A percentile compares a stretch with the other conserved stretches of the same genome.
phyloP scores from a whole-genome alignment of 92 coral and sea anemone genomes.

The Umimayanthus kanabou region DNA sequence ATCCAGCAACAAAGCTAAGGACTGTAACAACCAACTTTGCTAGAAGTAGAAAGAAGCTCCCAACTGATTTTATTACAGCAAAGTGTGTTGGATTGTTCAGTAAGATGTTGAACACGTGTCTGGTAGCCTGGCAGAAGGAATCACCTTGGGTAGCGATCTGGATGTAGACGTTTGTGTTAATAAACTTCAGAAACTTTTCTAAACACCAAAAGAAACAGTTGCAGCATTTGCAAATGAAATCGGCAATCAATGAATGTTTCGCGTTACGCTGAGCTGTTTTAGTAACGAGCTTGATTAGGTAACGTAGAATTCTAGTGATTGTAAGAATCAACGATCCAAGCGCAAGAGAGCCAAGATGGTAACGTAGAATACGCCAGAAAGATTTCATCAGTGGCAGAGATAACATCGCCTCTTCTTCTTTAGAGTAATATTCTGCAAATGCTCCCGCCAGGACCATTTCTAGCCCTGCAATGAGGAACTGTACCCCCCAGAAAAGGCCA shows the following conservation, averaged over 20 bases:
- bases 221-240: slow-evolving; percentile 43
- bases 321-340: slow-evolving; percentile 42
- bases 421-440: slow-evolving; percentile 42
- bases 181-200: slow-evolving; percentile 45
- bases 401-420: slow-evolving; percentile 43
- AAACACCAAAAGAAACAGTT: slow-evolving; percentile 43
- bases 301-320: slow-evolving; percentile 36
- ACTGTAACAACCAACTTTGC: no score
- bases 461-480: slow-evolving; percentile 47
- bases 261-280: slow-evolving; percentile 43
- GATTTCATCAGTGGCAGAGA: slow-evolving; percentile 49
- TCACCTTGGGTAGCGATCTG: slow-evolving; percentile 51
- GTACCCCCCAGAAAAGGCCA: slow-evolving; percentile 53
- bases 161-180: slow-evolving; percentile 48
- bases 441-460: slow-evolving; percentile 50
- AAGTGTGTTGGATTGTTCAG: slow-evolving; percentile 42
- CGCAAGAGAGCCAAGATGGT: slow-evolving; percentile 49
- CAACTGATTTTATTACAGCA: slow-evolving; percentile 38
- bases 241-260: slow-evolving; percentile 39
- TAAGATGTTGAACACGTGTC: slow-evolving; percentile 30
- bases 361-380: slow-evolving; percentile 47
- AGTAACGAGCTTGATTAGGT: slow-evolving; percentile 37
- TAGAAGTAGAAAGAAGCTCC: no score
- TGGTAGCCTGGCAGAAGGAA: slow-evolving; percentile 42
- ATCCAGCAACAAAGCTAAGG: no score